Conservation (phyloP, 2,888 invertebrate genomes). For the Scaeva pyrastri region DNA sequence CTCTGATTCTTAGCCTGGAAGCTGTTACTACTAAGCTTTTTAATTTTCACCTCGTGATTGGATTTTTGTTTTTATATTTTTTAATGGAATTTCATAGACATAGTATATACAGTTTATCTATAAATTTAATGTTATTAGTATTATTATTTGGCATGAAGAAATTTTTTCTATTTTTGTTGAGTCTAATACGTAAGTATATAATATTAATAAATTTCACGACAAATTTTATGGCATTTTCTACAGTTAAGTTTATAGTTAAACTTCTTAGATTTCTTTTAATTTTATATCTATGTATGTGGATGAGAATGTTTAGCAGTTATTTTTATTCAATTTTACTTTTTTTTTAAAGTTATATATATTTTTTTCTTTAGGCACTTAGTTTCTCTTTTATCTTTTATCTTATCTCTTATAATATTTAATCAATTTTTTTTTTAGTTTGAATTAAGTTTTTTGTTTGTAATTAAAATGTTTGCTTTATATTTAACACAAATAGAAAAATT, state of each 20-base stretch:
- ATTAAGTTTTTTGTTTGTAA: conserved; percentile 23
- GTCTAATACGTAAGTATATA: conserved; percentile 3
- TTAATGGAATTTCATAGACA: not conserved
- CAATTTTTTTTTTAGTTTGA: conserved; percentile 15
- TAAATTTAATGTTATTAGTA: not conserved
- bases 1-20: not conserved
- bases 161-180: conserved; percentile 6
- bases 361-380: conserved; percentile 65
- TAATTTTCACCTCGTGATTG: not conserved
- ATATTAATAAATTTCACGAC: not conserved
- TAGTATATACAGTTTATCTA: conserved; percentile 19
- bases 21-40: not conserved
- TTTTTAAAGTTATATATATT: conserved; percentile 15
- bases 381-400: conserved; percentile 57
- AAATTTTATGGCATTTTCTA: not conserved
- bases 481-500: conserved; percentile 27
- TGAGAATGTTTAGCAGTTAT: conserved; percentile 4
- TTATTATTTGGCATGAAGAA: conserved; percentile 40
- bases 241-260: not conserved
- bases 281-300: not conserved
- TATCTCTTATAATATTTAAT: conserved; percentile 36
- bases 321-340: conserved; percentile 17
- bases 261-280: not conserved
- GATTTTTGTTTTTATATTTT: not conserved
- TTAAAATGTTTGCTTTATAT: conserved; percentile 24